A percentile compares a stretch with the other conserved stretches of the same genome.
phyloP scores from a whole-genome alignment of 2,888 invertebrate species.

The Cerastoderma edule region DNA sequence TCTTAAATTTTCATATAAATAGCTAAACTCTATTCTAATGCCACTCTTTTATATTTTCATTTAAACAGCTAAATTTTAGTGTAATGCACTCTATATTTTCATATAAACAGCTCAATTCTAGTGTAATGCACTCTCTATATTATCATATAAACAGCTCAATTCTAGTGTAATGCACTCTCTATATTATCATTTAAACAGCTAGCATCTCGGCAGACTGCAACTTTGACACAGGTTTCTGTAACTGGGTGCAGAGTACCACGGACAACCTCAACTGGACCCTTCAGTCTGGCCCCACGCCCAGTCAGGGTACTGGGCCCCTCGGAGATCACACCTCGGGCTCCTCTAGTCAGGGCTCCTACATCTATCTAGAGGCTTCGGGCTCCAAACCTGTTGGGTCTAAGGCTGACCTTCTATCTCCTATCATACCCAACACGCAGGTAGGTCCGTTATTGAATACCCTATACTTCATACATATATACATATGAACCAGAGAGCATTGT shows the following conservation, averaged over 20 bases:
- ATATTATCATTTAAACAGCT: not conserved
- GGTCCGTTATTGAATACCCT: no score
- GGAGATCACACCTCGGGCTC: constrained; percentile 61
- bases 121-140: no score
- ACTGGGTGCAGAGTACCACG: constrained; percentile 69
- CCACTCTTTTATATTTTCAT: not conserved
- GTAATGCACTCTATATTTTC: no score
- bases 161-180: not conserved
- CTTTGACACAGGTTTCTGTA: constrained; percentile 76
- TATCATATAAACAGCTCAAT: no score
- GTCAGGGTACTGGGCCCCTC: constrained; percentile 66
- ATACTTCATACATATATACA: no score
- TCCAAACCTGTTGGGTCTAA: constrained; percentile 87
- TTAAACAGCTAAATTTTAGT: no score
- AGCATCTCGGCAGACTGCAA: constrained; percentile 56
- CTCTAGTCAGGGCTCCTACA: constrained; percentile 86
- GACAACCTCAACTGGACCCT: constrained; percentile 76
- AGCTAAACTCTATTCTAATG: not conserved
- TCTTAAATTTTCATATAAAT: no score
- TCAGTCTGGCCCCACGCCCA: constrained; percentile 57
- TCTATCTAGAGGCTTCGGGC: constrained; percentile 92
- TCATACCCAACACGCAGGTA: constrained; percentile 63
- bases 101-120: no score
- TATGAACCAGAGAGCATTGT: no score
- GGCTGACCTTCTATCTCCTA: constrained; percentile 84